Base-by-base conservation (phyloP, 2,113 vertebrate species). In the Anarrhichthys ocellatus region DNA sequence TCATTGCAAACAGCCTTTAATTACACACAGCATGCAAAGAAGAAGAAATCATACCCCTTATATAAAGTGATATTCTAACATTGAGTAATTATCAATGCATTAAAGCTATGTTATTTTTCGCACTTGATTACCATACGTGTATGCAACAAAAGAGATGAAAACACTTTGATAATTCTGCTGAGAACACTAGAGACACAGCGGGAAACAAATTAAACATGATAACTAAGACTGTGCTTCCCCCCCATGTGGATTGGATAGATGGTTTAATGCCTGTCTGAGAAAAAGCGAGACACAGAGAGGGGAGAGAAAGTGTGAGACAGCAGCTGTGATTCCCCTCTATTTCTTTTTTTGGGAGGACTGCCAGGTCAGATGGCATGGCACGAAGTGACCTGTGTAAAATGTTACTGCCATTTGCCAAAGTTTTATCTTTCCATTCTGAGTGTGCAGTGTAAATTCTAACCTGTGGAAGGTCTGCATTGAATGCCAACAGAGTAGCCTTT, bases 191-290 rank as follows among this genome's bases (percentile, higher is more conserved):
- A 80, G 80, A 88, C 77, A 27, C 82, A 83, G 81, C 87, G 71
- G 80, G 78, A 90, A 90, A 72, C 86, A 93, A 92, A 92, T 91
- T 82, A 90, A 90, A 93, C 83, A 88, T 88, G 80, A 89, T 91
- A 89, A 87, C 74, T 83, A 67, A 78, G 69, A 54, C 62, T 75
- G 56, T 61, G 64, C 52, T 54, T 63, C 82, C 72, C 75, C 10
- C n/a, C 66, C 76, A 64, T 75, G 81, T 76, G 81, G 70, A 56
- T 85, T 66, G 44, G 59, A 78, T 87, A 36, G 85, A 67, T 48
- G 64, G 52, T 75, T 76, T 79, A 84, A 76, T 3, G 50, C 22
- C 67, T 83, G 81, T 81, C 52, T 58, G 73, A 36, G 38, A 61
- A 80, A 8, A 6, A 70, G 76, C 4, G n/a, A 71, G 48, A 73